Conservation (phyloP, 2,797 vertebrate genomes). For the Psittacula echo region DNA sequence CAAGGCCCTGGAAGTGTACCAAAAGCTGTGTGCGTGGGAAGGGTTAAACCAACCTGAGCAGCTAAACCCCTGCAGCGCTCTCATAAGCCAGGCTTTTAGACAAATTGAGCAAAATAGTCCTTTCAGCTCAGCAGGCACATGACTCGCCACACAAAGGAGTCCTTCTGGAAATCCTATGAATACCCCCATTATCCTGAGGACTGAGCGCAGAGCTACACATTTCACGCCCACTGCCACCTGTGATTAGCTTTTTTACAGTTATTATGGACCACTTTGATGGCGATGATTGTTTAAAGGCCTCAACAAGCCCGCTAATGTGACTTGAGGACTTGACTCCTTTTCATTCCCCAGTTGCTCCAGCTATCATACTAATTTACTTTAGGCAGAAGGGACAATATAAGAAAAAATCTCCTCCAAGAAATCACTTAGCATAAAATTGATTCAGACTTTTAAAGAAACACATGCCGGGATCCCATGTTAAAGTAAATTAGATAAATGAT, state of each 20-base stretch:
- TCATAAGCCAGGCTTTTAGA: slow-evolving; percentile 86
- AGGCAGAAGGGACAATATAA: slow-evolving; percentile 55
- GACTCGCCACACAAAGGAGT: slow-evolving; percentile 80
- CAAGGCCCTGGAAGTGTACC: neutral
- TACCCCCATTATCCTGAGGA: slow-evolving; percentile 81
- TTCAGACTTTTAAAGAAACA: slow-evolving; percentile 40
- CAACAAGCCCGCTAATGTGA: slow-evolving; percentile 78
- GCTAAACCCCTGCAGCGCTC: slow-evolving; percentile 82
- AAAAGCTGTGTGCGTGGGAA: slow-evolving; percentile 54
- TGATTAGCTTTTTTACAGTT: slow-evolving; percentile 84
- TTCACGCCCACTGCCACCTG: slow-evolving; percentile 85
- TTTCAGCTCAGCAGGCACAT: slow-evolving; percentile 82
- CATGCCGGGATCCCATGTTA: slow-evolving; percentile 17
- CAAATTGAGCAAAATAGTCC: slow-evolving; percentile 85
- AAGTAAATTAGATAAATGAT: slow-evolving; percentile 62
- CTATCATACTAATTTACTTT: slow-evolving; percentile 78
- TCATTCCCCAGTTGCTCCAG: slow-evolving; percentile 67
- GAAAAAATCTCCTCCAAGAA: slow-evolving; percentile 46
- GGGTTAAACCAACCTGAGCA: slow-evolving; percentile 83
- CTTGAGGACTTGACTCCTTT: slow-evolving; percentile 76
- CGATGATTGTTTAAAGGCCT: slow-evolving; percentile 78
- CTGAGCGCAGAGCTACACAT: slow-evolving; percentile 75
- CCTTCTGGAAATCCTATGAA: slow-evolving; percentile 79
- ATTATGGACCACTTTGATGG: slow-evolving; percentile 80
- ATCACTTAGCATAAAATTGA: slow-evolving; percentile 65